Base-by-base conservation (phyloP, 2,797 vertebrate genomes). In the Tapirus indicus region DNA sequence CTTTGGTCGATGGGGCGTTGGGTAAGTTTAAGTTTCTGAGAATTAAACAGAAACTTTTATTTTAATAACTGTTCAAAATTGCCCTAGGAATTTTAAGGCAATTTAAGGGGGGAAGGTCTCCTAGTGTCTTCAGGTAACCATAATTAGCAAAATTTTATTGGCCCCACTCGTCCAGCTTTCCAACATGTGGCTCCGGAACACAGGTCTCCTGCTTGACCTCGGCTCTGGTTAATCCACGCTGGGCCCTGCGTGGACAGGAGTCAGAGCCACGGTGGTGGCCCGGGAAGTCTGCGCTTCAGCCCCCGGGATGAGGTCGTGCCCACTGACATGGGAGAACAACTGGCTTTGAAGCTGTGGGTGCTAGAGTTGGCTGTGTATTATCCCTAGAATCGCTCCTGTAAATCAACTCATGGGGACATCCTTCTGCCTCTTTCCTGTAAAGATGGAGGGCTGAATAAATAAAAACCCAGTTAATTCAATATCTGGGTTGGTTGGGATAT, bases 381-480 rank as follows among this genome's bases (percentile, higher is more conserved):
- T 89, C 87, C 56, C 52, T 93, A 38, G 49, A 89, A 64, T 35
- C 3, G 12, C 35, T 75, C 21, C 47, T 91, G 3, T 83, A 60
- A 91, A 54, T 44, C 44, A 3, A 60, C 21, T 23, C 3, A 12
- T 27, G 16, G 35, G 27, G 38, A 62, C n/a, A 25, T 64, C 87
- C 72, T 92, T 90, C 77, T 79, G 47, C 54, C 74, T 93, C 23
- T 79, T 96, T 83, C 35, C 60, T 80, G 0, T 54, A 79, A 83
- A 75, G 95, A 41, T 44, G 14, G 71, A 85, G 13, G 29, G 2
- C 23, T 58, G n/a, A 96, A 44, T 89, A 89, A 89, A 84, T 87
- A 69, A 86, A 71, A 84, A 91, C 75, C 35, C 35, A 86, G 13
- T 94, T 78, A 83, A 93, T 62, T 94, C 49, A 64, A 49, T 52